phyloP scores from a whole-genome alignment of 1,140 invertebrate genomes.

The Megalopta genalis region DNA sequence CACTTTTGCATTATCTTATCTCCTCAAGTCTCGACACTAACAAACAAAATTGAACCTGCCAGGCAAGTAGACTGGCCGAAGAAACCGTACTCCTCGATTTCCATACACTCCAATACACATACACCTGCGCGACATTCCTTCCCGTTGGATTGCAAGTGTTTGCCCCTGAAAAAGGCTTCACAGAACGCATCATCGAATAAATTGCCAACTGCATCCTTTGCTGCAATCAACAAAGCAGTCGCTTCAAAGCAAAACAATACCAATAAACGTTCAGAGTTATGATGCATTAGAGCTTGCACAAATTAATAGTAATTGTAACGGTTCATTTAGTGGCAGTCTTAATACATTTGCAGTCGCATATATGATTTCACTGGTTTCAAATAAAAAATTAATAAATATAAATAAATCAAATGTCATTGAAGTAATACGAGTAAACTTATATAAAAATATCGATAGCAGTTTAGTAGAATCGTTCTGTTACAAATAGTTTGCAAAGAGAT shows the following conservation, averaged over 20 bases:
- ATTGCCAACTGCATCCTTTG: conserved; percentile 29
- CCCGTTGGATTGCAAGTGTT: conserved; percentile 62
- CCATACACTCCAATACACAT: conserved; percentile 18
- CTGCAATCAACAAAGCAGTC: conserved; percentile 18
- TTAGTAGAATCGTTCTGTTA: neutral
- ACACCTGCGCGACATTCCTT: conserved; percentile 15
- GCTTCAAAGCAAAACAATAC: conserved; percentile 19
- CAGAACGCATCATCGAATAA: conserved; percentile 50
- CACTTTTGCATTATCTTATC: conserved; percentile 9
- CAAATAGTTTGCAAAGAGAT: neutral
- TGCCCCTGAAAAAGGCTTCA: conserved; percentile 33
- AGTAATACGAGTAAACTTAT: neutral
- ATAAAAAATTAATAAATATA: conserved; percentile 19
- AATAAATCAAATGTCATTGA: neutral
- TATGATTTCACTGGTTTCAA: neutral
- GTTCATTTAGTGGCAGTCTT: neutral
- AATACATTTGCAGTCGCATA: no score
- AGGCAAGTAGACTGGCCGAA: conserved; percentile 67
- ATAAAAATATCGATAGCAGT: no score
- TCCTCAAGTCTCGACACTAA: neutral
- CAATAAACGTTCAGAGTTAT: neutral
- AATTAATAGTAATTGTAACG: neutral
- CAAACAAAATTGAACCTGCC: conserved; percentile 26
- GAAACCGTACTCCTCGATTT: conserved; percentile 65
- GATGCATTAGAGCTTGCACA: neutral